These are phyloP conservation scores for Leucosticte australis DNA, from an alignment of 2,113 vertebrate genomes.

Conservation along the genomic window DNA sequence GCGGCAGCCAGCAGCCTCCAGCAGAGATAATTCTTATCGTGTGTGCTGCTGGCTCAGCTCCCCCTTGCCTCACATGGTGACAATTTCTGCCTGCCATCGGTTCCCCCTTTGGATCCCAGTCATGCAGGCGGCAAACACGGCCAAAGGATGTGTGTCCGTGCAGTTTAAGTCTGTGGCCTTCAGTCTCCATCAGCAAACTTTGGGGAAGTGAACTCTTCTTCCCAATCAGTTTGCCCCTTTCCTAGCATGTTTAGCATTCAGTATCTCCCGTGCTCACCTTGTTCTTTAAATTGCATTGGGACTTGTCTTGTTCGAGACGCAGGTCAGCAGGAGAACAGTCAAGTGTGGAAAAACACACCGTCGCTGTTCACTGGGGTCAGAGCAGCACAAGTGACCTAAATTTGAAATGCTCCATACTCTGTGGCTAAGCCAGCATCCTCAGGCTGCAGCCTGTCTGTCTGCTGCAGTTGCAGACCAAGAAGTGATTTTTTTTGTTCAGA, in stretches of 20 bases:
- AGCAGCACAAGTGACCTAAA: not conserved
- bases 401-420: not conserved
- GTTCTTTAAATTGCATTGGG: not conserved
- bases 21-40: not conserved
- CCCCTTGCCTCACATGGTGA: not conserved
- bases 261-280: not conserved
- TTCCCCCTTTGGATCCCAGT: rapidly evolving
- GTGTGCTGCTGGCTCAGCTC: not conserved
- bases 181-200: not conserved
- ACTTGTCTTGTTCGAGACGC: rapidly evolving
- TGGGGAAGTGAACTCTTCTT: not conserved
- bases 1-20: rapidly evolving
- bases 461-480: not conserved
- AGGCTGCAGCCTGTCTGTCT: not conserved
- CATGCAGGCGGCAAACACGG: rapidly evolving
- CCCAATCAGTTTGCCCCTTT: not conserved
- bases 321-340: not conserved
- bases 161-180: not conserved
- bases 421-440: not conserved
- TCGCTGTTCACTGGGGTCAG: not conserved
- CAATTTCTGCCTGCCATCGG: not conserved
- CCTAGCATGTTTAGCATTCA: not conserved
- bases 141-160: rapidly evolving
- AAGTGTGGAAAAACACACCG: rapidly evolving
- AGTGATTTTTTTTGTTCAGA: not conserved